Percentiles rank a stretch among this genome's conserved stretches.
These are phyloP conservation scores for Ariolimax columbianus DNA, from an alignment of 2,888 invertebrate genomes.

Conservation along the genomic window DNA sequence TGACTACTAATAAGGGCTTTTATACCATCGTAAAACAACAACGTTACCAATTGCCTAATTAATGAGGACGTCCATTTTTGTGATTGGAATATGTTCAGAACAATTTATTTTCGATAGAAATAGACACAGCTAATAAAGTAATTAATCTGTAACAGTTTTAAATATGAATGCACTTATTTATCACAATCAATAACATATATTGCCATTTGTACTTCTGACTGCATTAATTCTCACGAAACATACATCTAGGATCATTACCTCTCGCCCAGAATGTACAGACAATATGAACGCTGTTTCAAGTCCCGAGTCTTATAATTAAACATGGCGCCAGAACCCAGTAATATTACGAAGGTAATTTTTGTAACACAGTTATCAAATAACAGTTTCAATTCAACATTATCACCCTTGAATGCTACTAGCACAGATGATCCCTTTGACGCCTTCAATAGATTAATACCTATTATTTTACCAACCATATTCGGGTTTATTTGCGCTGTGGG, in stretches of 20 bases:
- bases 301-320: not conserved
- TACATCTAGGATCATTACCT: not conserved
- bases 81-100: too few species aligned
- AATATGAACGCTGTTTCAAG: too few species aligned
- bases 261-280: not conserved
- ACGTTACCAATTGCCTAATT: too few species aligned
- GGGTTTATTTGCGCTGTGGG: constrained; percentile 91
- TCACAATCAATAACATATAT: too few species aligned
- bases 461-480: constrained; percentile 84
- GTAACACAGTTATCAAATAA: not conserved
- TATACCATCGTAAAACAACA: too few species aligned
- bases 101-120: not conserved
- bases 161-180: too few species aligned
- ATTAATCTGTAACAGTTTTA: not conserved
- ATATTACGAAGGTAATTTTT: constrained; percentile 15
- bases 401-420: not conserved
- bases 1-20: too few species aligned
- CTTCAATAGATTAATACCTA: constrained; percentile 61
- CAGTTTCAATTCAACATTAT: not conserved
- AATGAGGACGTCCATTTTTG: too few species aligned
- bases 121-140: not conserved
- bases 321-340: not conserved
- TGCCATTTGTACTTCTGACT: not conserved
- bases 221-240: too few species aligned
- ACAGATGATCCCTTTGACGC: not conserved